Evolutionary conservation across 2,888 invertebrate species (phyloP), one percentile per base, ranked within the genome.

Genomic region (Drosophila meridionalis): DNA sequence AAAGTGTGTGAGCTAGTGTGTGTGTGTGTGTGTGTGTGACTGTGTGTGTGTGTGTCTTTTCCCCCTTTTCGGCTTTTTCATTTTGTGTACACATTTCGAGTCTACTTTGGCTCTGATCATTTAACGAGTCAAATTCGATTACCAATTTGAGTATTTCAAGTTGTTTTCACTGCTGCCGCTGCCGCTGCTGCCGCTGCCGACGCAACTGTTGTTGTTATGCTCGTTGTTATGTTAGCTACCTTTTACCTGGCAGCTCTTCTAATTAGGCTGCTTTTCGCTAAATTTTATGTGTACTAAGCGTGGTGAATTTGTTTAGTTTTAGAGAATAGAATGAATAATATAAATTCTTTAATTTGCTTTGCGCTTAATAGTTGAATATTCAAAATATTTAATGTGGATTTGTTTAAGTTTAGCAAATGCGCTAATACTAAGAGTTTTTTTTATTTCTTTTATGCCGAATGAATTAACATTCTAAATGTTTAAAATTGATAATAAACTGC

Each of bases 101-200:
- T 55, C 20, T 11, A 43, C 38, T 63, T 65, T n/a, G 50, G 36
- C 20, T 45, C n/a, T 55, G 38, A n/a, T 42, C 59, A 50, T 53
- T 69, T 52, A 65, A 60, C 56, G 57, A 47, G 48, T 65, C 53
- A 57, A 73, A 66, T 83, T 87, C 85, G 78, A 87, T 87, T 76
- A 82, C 85, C 89, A 81, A 87, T 83, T 89, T 89, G 81, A 83
- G 75, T 89, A 83, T 82, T 89, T 78, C 62, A 87, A 87, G 84
- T 78, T 78, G 85, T 82, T 84, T 68, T 89, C 64, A 55, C 68
- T 52, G 50, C 50, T 52, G 50, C 50, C n/a, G 48, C 30, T 48
- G 48, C 47, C 3, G 47, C 12, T 76, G 70, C 69, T 40, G 20
- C 20, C 48, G 79, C 69, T 68, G 69, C 63, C 63, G 48, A 43